Evolutionary conservation across 2,113 vertebrate genomes (phyloP).

Genomic region (Taurulus bubalis): DNA sequence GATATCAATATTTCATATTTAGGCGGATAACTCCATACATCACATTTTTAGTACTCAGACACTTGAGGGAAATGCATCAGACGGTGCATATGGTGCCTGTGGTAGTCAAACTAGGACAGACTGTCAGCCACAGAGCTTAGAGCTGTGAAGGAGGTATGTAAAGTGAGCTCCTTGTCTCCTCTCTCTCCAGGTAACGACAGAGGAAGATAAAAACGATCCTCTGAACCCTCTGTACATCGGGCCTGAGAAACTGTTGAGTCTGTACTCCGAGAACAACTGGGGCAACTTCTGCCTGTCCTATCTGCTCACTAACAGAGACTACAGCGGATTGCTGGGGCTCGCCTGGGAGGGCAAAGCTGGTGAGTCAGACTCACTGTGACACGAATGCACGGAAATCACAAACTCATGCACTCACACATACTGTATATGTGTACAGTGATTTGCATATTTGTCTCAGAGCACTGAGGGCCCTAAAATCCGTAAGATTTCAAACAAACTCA

Average conservation of each 20-base stretch:
- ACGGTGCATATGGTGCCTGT: not conserved
- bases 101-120: not conserved
- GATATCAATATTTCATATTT: not conserved
- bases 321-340: conserved; percentile 85
- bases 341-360: conserved; percentile 86
- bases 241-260: conserved; percentile 84
- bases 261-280: conserved; percentile 84
- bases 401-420: not conserved
- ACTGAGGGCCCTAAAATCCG: too few species aligned
- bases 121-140: not conserved
- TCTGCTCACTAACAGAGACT: conserved; percentile 86
- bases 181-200: conserved; percentile 71
- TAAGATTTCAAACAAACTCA: not conserved
- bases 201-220: conserved; percentile 72
- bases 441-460: not conserved
- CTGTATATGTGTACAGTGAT: not conserved
- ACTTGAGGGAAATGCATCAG: not conserved
- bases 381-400: not conserved
- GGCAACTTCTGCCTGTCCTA: conserved; percentile 86
- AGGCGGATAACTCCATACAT: not conserved
- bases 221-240: conserved; percentile 78
- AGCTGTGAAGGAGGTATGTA: not conserved
- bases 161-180: not conserved
- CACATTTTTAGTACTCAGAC: not conserved
- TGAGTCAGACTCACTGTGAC: conserved; percentile 59